phyloP scores from a whole-genome alignment of 2,113 vertebrate genomes.

The Corythornis cristatus region DNA sequence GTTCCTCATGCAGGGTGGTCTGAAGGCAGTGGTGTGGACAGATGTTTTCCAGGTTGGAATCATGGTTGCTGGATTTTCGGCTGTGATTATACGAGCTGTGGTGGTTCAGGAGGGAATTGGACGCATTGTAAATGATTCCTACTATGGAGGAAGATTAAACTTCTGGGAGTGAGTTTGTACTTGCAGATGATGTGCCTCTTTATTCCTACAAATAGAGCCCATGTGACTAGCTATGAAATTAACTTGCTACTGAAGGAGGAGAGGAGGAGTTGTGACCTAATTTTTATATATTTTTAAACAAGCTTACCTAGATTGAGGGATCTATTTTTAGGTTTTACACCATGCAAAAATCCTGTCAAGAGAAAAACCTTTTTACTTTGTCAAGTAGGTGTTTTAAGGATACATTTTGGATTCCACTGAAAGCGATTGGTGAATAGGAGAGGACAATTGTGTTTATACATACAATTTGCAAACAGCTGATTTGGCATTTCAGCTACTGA shows the following conservation, averaged over 20 bases:
- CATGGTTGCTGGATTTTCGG: slow-evolving; percentile 87
- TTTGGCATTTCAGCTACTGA: background rate
- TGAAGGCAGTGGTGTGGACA: slow-evolving; percentile 94
- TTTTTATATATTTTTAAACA: slow-evolving; percentile 5
- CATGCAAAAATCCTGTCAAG: background rate
- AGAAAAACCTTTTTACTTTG: background rate
- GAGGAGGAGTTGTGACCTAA: background rate
- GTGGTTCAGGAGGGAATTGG: slow-evolving; percentile 79
- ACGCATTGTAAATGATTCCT: slow-evolving; percentile 80
- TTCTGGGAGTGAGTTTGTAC: slow-evolving; percentile 86
- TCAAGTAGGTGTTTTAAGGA: background rate
- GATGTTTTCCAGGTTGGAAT: slow-evolving; percentile 90
- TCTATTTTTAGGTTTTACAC: background rate
- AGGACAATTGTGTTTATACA: background rate
- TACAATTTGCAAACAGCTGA: background rate
- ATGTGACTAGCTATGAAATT: background rate
- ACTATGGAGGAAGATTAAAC: slow-evolving; percentile 85
- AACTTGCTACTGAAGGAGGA: background rate
- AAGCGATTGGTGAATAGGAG: background rate
- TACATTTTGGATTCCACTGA: background rate
- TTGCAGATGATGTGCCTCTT: background rate
- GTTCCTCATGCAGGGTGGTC: slow-evolving; percentile 81
- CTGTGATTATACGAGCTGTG: slow-evolving; percentile 83
- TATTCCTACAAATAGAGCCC: background rate
- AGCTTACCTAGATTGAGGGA: background rate